Evolutionary conservation across 2,113 vertebrate genomes (phyloP), one percentile per base, ranked within the genome.

Genomic region (Dasypus novemcinctus): DNA sequence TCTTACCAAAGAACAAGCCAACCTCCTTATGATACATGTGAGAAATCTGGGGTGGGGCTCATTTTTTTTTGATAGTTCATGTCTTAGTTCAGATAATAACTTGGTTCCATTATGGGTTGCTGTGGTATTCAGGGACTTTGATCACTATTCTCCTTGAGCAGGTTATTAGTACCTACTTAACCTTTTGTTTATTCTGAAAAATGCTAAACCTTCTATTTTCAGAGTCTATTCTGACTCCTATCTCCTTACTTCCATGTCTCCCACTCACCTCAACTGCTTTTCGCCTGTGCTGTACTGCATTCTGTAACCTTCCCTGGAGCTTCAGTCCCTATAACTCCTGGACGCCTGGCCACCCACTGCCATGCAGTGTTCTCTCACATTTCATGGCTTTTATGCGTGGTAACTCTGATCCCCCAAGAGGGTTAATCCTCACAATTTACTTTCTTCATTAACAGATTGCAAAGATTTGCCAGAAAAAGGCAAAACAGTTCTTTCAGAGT

Each of bases 311-410:
- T 57, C 36, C 14, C 80, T 13, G 63, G n/a, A 25, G n/a, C 38
- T 68, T 27, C 54, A 61, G 4, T 71, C 14, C 14, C 5, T 14
- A 27, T 27, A 23, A 8, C 17, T 36, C 43, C 36, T 54, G 31
- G 31, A 5, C 14, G 18, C 14, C 64, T 66, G 64, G 4, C 3
- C 23, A 21, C 11, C 0, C 1, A 13, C 29, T 29, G 1, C 49
- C 57, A n/a, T 43, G 17, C 36, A 41, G 12, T 36, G 4, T n/a
- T 66, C 43, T 66, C 29, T n/a, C 0, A 9, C 4, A 46, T n/a
- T 17, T 36, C 13, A 0, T 9, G 43, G 20, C 6, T 57, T 79
- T n/a, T 27, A 21, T 23, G 7, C 23, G 46, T 36, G 11, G 7
- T 57, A 38, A 78, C 8, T 78, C 9, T 59, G 23, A 1, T 86